Base-by-base conservation (phyloP, 92 coral and sea anemone genomes). In the Bergia sp. region DNA sequence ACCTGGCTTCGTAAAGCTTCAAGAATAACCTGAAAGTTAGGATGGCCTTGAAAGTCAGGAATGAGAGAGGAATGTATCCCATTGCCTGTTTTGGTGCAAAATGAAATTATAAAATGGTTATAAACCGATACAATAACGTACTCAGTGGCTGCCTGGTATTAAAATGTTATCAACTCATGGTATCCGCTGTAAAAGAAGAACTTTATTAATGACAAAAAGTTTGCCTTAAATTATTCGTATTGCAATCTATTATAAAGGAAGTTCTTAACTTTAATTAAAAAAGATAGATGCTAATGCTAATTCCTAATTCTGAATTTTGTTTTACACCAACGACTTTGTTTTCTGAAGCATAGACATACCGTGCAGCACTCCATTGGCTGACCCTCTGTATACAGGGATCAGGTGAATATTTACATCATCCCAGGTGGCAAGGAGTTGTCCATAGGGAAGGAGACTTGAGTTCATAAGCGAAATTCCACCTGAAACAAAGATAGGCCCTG, bases 1-100 rank as follows among this genome's bases (percentile, higher is more conserved):
- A 97, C 99, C 97, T 97, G 97, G 91, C 96, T 97, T 76, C 94
- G 74, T 18, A 97, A 87, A 38, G 92, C 86, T 53, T 97, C 92
- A 39, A 97, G 86, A 73, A 95, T 93, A 80, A 93, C 53, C 77
- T 97, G 93, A 75, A 92, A 97, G 90, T 89, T 91, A 36, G 99
- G 99, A 88, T 95, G 90, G 67, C 99, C 99, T 77, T 90, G 91
- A 77, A 90, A 97, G 13, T 86, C 90, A 49, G 98, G 94, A 13
- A 94, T 79, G 41, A 87, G 89, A 38, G 88, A 87, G 6, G 93
- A 85, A 37, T 91, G 73, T 20, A 94, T 81, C 42, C 98, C 99
- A 90, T 95, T 95, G 50, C 91, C 99, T 95, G 77, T 77, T 73
- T 23, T 29, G 16, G 75, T 6, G 77, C 41, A 42, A 81, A 82